Conservation (phyloP, 1,140 invertebrate species). For the Drosophila subobscura region DNA sequence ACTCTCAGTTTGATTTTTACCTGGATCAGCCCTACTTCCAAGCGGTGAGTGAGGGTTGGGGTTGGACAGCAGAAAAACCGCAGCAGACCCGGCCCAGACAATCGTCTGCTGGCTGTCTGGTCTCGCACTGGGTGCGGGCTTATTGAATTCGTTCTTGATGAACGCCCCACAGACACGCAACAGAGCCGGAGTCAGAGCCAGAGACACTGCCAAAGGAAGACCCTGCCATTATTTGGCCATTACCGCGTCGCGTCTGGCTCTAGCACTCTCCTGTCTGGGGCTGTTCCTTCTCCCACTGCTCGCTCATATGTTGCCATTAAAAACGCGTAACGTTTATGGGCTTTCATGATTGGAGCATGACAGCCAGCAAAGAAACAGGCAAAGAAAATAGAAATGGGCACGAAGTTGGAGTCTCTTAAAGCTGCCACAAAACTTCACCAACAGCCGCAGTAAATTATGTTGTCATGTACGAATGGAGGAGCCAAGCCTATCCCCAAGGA, state of each 20-base stretch:
- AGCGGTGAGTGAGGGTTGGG: conserved; percentile 56
- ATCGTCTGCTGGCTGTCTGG: conserved; percentile 67
- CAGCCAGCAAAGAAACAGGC: conserved; percentile 24
- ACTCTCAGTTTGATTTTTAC: conserved; percentile 61
- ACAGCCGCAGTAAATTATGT: conserved; percentile 58
- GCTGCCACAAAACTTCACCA: conserved; percentile 1
- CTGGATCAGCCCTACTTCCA: conserved; percentile 78
- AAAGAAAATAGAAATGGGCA: not conserved
- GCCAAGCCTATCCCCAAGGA: conserved; percentile 76
- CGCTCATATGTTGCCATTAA: conserved; percentile 60
- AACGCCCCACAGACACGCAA: conserved; percentile 65
- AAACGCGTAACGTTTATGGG: conserved; percentile 72
- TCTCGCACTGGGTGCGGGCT: conserved; percentile 59
- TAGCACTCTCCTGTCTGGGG: conserved; percentile 10
- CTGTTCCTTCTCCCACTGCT: conserved; percentile 17
- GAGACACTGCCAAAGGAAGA: conserved; percentile 4
- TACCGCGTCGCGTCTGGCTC: conserved; percentile 50
- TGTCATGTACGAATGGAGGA: conserved; percentile 59
- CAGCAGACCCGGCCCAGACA: conserved; percentile 54
- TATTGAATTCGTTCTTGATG: conserved; percentile 73
- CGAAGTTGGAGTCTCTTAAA: conserved; percentile 40
- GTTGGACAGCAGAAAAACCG: not conserved
- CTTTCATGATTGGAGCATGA: conserved; percentile 68
- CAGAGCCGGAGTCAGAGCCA: conserved; percentile 1
- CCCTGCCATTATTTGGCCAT: conserved; percentile 61